phyloP scores from a whole-genome alignment of 2,797 vertebrate species.

The Rhadinocentrus ornatus region DNA sequence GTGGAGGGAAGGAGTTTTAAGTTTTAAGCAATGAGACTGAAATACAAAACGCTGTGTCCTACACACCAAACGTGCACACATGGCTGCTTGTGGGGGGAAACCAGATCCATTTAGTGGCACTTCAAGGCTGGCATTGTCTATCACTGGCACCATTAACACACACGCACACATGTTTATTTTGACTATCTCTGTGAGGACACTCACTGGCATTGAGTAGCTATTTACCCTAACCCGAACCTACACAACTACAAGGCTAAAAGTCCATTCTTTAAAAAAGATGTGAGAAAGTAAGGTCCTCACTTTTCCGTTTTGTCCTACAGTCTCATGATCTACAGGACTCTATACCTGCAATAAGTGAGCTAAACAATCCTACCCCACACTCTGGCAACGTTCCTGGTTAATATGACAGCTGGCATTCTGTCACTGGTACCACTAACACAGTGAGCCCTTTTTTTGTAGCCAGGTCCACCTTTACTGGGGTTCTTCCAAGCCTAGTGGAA shows the following conservation, averaged over 20 bases:
- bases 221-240: background rate
- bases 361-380: conserved; percentile 37
- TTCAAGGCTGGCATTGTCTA: conserved; percentile 65
- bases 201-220: background rate
- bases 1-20: conserved; percentile 32
- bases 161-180: conserved; percentile 11
- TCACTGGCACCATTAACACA: conserved; percentile 54
- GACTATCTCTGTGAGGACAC: background rate
- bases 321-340: background rate
- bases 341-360: background rate
- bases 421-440: conserved; percentile 63
- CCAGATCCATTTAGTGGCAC: conserved; percentile 67
- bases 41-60: conserved; percentile 12
- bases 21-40: conserved; percentile 25
- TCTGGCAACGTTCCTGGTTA: conserved; percentile 64
- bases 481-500: conserved; percentile 53
- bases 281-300: background rate
- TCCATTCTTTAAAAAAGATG: background rate
- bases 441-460: conserved; percentile 45
- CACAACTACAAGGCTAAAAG: background rate
- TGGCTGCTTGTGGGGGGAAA: conserved; percentile 55
- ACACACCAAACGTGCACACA: conserved; percentile 32
- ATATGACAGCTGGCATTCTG: conserved; percentile 74
- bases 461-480: conserved; percentile 67
- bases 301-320: background rate